A percentile compares a stretch with the other conserved stretches of the same genome.
Conservation (phyloP, 2,113 vertebrate species). For the Martes martes region DNA sequence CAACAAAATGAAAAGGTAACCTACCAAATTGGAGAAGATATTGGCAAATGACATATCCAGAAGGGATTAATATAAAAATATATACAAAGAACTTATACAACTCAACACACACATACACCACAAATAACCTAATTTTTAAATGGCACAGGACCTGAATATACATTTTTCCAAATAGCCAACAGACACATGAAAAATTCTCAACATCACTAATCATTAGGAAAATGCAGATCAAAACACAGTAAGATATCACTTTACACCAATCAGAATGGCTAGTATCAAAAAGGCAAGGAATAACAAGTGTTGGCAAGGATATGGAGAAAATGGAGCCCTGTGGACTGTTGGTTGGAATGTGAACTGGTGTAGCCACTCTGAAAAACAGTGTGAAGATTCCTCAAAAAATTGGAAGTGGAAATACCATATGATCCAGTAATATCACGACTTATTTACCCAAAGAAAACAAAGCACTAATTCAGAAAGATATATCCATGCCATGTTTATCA, state of each 20-base stretch:
- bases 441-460: too few relatives aligned
- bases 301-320: neutral
- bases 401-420: too few relatives aligned
- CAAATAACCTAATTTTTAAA: neutral
- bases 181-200: neutral
- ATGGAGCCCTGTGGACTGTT: neutral
- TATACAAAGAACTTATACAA: neutral
- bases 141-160: neutral
- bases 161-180: neutral
- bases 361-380: neutral
- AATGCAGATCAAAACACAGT: neutral
- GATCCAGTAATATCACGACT: too few relatives aligned
- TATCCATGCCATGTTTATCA: too few relatives aligned
- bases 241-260: neutral
- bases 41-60: neutral
- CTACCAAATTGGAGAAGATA: neutral
- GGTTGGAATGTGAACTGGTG: neutral
- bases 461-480: too few relatives aligned
- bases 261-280: neutral
- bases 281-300: neutral
- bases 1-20: neutral
- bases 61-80: neutral
- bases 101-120: neutral
- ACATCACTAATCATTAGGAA: neutral
- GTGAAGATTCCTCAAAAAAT: too few relatives aligned